Conservation (phyloP, 2,797 vertebrate species). For the Etheostoma nigrum region DNA sequence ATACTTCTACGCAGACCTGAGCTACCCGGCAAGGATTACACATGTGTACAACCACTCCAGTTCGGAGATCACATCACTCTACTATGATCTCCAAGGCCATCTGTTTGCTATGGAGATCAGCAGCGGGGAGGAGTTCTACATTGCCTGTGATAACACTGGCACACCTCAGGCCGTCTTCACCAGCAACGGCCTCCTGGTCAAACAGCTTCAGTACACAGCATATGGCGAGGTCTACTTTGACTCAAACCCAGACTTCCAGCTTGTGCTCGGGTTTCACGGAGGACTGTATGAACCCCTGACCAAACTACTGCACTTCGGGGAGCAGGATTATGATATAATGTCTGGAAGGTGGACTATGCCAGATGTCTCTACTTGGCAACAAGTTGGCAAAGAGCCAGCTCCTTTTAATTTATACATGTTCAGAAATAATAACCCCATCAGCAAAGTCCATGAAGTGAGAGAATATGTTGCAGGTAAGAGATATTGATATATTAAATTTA, state of each 20-base stretch:
- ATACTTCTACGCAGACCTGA: constrained; percentile 97
- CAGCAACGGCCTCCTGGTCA: constrained; percentile 95
- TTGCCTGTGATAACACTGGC: constrained; percentile 96
- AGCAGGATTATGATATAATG: constrained; percentile 97
- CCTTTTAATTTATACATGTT: constrained; percentile 99
- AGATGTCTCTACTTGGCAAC: constrained; percentile 94
- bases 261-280: constrained; percentile 97
- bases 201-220: constrained; percentile 98
- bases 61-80: constrained; percentile 97
- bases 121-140: constrained; percentile 98
- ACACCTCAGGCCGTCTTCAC: constrained; percentile 97
- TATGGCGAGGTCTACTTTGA: constrained; percentile 98
- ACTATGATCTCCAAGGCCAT: constrained; percentile 98
- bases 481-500: not conserved
- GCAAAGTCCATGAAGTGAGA: constrained; percentile 95
- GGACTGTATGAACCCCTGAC: constrained; percentile 97
- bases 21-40: constrained; percentile 94
- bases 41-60: constrained; percentile 99
- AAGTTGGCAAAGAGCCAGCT: constrained; percentile 91
- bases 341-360: constrained; percentile 97
- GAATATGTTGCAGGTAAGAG: constrained; percentile 96
- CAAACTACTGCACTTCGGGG: constrained; percentile 96
- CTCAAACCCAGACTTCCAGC: constrained; percentile 96
- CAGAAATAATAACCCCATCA: constrained; percentile 97
- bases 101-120: constrained; percentile 99